Evolutionary conservation across 2,113 vertebrate species (phyloP), one percentile per base, ranked within the genome.

Genomic region (Suncus etruscus): DNA sequence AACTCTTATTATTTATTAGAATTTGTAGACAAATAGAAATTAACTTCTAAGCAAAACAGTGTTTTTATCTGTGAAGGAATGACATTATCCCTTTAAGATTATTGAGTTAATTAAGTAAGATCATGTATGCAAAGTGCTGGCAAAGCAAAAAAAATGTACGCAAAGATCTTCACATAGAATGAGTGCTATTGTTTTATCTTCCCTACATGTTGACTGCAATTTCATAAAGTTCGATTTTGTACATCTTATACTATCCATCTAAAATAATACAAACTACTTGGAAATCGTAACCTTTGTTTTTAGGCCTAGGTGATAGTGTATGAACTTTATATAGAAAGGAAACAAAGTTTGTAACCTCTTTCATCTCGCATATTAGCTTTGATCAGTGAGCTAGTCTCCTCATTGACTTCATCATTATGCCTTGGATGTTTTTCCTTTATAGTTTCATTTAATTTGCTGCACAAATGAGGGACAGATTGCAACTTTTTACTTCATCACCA

Each of bases 401-500:
- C 24, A 47, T 24, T 18, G 12, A 11, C 18, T 87, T 65, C 69
- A 31, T 78, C 58, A 68, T 63, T 90, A 77, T 70, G n/a, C 80
- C 32, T 88, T 11, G 50, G 73, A 94, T 81, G 39, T 70, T 91
- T 87, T 92, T 72, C 66, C 54, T 90, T 92, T 77, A 20, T 50
- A 89, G 48, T 51, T 91, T 92, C 22, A 58, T 90, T 95, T 93
- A 24, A 58, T 86, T 83, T 90, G 47, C 50, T 61, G 65, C 8
- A 16, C 32, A 66, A 74, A 81, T 8, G 47, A 91, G 25, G 47
- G 81, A 11, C 61, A 29, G 48, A 92, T 68, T 77, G 0, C 90
- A 94, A 81, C 80, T 93, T 91, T 97, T 78, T 89, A 93, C 93
- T 96, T 91, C 74, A 72, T 83, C 89, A 65, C 75, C 92, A 96